Evolutionary conservation across 2,888 invertebrate genomes (phyloP).

Genomic region (Caenorhabditis sp.): DNA sequence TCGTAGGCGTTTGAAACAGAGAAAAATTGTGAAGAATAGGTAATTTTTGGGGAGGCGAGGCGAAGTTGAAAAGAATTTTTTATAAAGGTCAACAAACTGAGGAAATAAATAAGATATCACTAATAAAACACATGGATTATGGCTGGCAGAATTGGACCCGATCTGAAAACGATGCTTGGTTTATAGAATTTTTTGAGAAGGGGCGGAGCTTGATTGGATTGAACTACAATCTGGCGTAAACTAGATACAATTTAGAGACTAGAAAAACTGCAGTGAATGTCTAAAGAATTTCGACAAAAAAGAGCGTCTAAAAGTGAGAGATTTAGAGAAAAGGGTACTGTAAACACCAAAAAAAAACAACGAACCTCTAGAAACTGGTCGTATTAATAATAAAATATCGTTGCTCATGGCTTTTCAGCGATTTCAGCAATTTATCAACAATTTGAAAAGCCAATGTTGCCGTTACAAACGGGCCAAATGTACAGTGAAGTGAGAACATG

Average conservation of each 20-base stretch:
- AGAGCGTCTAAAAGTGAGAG: no score
- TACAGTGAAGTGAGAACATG: slow-evolving; percentile 62
- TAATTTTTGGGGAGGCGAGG: not conserved
- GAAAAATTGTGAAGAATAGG: not conserved
- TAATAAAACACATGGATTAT: no score
- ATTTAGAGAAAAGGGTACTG: no score
- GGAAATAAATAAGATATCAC: not conserved
- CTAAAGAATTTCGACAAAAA: no score
- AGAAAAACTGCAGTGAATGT: no score
- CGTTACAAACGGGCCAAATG: slow-evolving; percentile 64
- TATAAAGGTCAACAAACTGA: not conserved
- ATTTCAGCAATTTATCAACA: slow-evolving; percentile 58
- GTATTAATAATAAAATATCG: slow-evolving; percentile 55
- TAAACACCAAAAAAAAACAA: no score
- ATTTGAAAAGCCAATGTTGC: slow-evolving; percentile 51
- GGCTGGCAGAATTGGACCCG: no score
- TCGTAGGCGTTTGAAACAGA: not conserved
- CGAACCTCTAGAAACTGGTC: slow-evolving; percentile 36
- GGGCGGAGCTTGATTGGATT: no score
- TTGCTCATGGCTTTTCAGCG: slow-evolving; percentile 53
- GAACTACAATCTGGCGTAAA: no score
- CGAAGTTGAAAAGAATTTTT: not conserved
- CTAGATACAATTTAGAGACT: no score
- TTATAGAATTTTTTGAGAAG: no score
- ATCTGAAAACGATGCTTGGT: no score